Conservation (phyloP, 2,797 vertebrate genomes). For the Tokudaia tokunoshimensis region DNA sequence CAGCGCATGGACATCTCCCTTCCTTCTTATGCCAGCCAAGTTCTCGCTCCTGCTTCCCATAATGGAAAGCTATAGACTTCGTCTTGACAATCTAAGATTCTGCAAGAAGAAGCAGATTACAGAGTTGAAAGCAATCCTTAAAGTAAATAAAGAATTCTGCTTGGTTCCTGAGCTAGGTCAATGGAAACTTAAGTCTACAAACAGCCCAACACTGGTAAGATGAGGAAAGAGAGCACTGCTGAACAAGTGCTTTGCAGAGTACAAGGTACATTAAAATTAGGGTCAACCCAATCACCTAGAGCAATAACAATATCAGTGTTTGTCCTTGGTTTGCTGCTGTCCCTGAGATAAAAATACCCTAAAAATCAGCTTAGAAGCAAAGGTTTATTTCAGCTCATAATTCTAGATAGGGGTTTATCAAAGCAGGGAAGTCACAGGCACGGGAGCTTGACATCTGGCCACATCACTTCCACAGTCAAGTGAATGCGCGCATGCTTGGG, state of each 20-base stretch:
- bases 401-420: neutral
- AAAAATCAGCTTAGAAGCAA: neutral
- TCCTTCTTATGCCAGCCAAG: neutral
- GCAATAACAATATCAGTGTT: neutral
- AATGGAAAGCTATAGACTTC: neutral
- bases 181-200: neutral
- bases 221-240: neutral
- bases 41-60: constrained; percentile 23
- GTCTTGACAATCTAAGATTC: neutral
- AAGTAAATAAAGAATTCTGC: neutral
- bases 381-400: neutral
- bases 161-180: neutral
- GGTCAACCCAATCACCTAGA: neutral
- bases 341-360: neutral
- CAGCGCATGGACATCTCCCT: neutral
- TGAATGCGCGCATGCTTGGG: too few relatives aligned
- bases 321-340: neutral
- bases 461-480: too few relatives aligned
- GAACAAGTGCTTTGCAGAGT: neutral
- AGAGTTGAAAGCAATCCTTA: neutral
- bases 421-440: neutral
- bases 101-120: neutral
- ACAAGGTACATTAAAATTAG: neutral
- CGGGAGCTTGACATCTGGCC: neutral
- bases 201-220: neutral